Base-by-base conservation (phyloP, 92 coral and sea anemone species). In the Epizoanthus scotinus region DNA sequence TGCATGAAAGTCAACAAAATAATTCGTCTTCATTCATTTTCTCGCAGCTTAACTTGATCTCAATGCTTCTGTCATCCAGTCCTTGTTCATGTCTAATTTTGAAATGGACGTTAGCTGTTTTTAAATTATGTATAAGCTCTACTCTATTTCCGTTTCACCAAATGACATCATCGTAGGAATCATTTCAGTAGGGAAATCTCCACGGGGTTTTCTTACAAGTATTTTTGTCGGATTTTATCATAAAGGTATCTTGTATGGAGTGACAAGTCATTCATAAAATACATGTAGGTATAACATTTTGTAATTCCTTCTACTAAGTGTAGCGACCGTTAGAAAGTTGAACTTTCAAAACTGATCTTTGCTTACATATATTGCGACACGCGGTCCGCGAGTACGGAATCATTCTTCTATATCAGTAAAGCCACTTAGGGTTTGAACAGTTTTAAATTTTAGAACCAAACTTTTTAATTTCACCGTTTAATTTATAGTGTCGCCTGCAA, bases 111-210 rank as follows among this genome's bases (percentile, higher is more conserved):
- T 60, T 24, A 52, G 29, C 31, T 24, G 44, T 42, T 28, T 50
- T 71, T 71, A 47, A 71, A 53, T 49, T 50, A 71, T 71, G 31
- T 13, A 71, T 71, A 22, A 53, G 52, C 52, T 47, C 52, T 8
- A 8, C 12, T 47, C 42, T 21, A 71, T 40, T 50, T 71, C 63
- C 78, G 78, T 44, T 28, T 50, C 29, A 49, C 60, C 21, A 20
- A 71, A 71, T 71, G 78, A 71, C 78, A 71, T 71, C 78, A 71
- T 71, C 78, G 26, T 29, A 28, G 31, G 36, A 26, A 49, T 24
- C 61, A 71, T 27, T 13, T 6, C 44, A 21, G 55, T 50, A 49
- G 38, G 53, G 63, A 71, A 42, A 24, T 28, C 60, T 17, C 57
- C 26, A 20, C 21, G 60, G 20, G 20, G 17, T 52, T 28, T 47